Evolutionary conservation across 1,140 invertebrate species (phyloP).

Genomic region (Helicorthomorpha holstii): DNA sequence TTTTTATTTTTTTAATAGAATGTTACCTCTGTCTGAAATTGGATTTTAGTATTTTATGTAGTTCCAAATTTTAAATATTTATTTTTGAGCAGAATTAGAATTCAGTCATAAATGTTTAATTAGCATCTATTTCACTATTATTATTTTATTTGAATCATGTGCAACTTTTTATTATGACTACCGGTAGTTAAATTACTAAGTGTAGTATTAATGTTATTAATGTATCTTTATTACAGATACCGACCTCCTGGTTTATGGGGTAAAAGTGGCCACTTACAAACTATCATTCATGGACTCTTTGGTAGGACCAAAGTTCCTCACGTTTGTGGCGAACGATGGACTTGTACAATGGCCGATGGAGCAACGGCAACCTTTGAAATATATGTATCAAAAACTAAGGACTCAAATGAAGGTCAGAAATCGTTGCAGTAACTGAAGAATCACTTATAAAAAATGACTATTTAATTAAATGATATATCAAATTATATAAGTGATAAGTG

Average conservation of each 20-base stretch:
- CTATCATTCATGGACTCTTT: conserved; percentile 73
- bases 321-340: conserved; percentile 61
- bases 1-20: no score
- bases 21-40: no score
- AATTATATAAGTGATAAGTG: no score
- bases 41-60: not conserved
- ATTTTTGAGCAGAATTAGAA: not conserved
- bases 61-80: not conserved
- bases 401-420: conserved; percentile 18
- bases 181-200: not conserved
- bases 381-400: conserved; percentile 53
- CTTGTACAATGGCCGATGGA: conserved; percentile 52
- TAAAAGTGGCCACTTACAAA: conserved; percentile 83
- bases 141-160: not conserved
- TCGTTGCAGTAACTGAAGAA: no score
- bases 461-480: no score
- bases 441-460: no score
- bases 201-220: conserved; percentile 2
- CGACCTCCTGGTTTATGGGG: conserved; percentile 81
- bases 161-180: no score
- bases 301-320: conserved; percentile 68
- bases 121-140: not conserved
- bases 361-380: conserved; percentile 82
- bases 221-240: conserved; percentile 45
- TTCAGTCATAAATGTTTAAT: not conserved